These are phyloP conservation scores for Acinonyx jubatus DNA, from an alignment of 2,113 vertebrate species.

Conservation along the genomic window DNA sequence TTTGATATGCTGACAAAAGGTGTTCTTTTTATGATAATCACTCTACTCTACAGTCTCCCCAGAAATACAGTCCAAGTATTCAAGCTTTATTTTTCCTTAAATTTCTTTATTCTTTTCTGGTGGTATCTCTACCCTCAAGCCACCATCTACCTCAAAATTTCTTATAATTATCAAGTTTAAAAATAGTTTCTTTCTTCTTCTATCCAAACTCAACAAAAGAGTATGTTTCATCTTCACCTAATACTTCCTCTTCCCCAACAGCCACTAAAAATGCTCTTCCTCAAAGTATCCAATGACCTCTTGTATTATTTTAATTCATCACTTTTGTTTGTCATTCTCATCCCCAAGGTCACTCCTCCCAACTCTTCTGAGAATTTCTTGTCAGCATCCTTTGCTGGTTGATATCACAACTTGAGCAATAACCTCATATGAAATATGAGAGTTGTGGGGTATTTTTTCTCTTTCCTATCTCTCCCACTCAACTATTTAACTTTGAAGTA, in stretches of 20 bases:
- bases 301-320: background rate
- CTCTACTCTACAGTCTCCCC: background rate
- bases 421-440: background rate
- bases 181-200: background rate
- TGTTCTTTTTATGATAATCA: background rate
- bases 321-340: background rate
- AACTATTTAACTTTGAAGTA: background rate
- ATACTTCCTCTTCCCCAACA: background rate
- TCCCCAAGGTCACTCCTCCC: background rate
- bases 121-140: background rate
- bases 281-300: background rate
- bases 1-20: background rate
- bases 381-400: background rate
- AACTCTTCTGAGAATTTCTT: background rate
- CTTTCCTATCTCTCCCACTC: background rate
- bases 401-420: background rate
- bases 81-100: background rate
- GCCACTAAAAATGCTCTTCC: background rate
- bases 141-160: background rate
- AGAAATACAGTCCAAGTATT: background rate
- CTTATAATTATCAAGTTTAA: background rate
- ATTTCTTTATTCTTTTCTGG: background rate
- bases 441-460: background rate
- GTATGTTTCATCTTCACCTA: background rate
- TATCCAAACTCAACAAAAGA: background rate